phyloP scores from a whole-genome alignment of 1,140 invertebrate species.

The Hermetia illucens region DNA sequence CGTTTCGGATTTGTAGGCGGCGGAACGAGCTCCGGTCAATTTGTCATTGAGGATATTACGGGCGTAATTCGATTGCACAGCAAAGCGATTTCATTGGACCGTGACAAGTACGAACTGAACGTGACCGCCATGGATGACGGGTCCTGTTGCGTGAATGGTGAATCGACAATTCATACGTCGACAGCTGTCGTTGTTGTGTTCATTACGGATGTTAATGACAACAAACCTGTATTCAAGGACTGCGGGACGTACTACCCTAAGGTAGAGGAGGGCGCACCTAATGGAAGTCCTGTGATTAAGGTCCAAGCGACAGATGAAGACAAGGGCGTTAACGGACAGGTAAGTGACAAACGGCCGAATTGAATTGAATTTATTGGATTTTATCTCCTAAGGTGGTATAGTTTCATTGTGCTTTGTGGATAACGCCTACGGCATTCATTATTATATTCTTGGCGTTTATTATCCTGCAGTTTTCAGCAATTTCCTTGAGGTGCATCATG shows the following conservation, averaged over 20 bases:
- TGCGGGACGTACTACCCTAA: slow-evolving; percentile 84
- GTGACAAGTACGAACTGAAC: slow-evolving; percentile 85
- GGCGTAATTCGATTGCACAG: slow-evolving; percentile 82
- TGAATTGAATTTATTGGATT: too few species aligned
- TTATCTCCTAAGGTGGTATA: too few species aligned
- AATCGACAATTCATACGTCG: slow-evolving; percentile 72
- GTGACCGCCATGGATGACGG: slow-evolving; percentile 90
- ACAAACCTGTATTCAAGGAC: slow-evolving; percentile 87
- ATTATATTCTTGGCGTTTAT: too few species aligned
- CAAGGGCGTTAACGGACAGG: slow-evolving; percentile 85
- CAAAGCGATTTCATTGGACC: slow-evolving; percentile 68
- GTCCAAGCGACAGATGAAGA: slow-evolving; percentile 88
- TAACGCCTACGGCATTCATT: too few species aligned
- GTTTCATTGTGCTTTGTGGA: too few species aligned
- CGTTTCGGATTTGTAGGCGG: slow-evolving; percentile 86
- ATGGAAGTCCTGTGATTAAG: slow-evolving; percentile 84
- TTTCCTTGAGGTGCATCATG: too few species aligned
- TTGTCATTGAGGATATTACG: slow-evolving; percentile 90
- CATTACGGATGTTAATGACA: slow-evolving; percentile 92
- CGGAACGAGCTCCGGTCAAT: slow-evolving; percentile 76
- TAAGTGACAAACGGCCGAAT: slow-evolving; percentile 20
- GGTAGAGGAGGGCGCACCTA: slow-evolving; percentile 82
- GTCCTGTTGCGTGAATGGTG: slow-evolving; percentile 77
- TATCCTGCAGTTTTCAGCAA: too few species aligned
- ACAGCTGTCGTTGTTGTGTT: slow-evolving; percentile 94